Base-by-base conservation (phyloP, 1,140 invertebrate genomes). In the Heliconius melpomene region DNA sequence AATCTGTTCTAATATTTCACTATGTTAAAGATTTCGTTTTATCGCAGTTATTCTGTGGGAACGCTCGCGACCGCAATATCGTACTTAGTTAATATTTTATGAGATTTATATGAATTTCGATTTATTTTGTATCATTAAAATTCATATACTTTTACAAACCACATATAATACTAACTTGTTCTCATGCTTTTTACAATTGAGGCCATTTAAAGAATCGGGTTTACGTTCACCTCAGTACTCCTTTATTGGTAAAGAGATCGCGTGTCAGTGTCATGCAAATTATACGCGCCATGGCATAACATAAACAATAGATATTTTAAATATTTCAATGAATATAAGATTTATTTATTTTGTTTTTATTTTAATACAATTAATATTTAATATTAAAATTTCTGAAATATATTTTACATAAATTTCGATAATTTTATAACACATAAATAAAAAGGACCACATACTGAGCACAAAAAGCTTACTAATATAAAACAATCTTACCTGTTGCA, bases 231-330 rank as follows among this genome's bases (percentile, higher is more conserved):
- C 76, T 90, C 83, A 85, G 40, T 81, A 72, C 75, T 76, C 89
- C 89, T 86, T 90, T 86, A 88, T 85, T 85, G 88, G 90, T 75
- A 85, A 87, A 77, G 79, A 81, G 87, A 87, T 90, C 75, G 74
- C 82, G 83, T 86, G 81, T 91, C 89, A 90, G 87, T 90, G 89
- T 88, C 86, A 86, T 77, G 80, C 80, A 86, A 79, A 79, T 66
- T 66, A 81, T 72, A 73, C 40, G 26, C 36, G 75, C 66, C 13
- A 77, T 71, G 57, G n/a, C 54, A 75, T 60, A 71, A 72, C 11
- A 78, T 72, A 54, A 78, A 54, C 16, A 72, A 52, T 26, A 57
- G 16, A 26, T 54, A 18, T 60, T 72, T 60, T 32, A 36, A 23
- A 54, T 72, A 73, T 40, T n/a, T 3, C 7, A 18, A 66, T 13